Evolutionary conservation across 2,113 vertebrate genomes (phyloP), one percentile per base, ranked within the genome.

Genomic region (Takifugu flavidus): DNA sequence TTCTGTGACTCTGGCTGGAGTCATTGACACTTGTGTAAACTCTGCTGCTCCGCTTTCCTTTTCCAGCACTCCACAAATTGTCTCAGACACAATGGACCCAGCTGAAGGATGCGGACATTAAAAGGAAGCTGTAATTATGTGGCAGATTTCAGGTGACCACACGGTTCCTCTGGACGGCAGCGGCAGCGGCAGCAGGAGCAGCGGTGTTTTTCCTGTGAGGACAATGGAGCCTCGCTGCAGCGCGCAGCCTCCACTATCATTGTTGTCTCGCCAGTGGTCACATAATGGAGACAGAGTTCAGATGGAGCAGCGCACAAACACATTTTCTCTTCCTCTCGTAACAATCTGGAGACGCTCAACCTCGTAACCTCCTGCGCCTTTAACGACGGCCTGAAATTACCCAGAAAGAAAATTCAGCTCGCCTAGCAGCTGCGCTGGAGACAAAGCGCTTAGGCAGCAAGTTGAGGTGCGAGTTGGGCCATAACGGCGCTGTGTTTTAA

Each of bases 361-460:
- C 71, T 71, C 76, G 70, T 68, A 65, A 65, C 66, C 64, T 71
- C 53, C 5, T 46, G 62, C 49, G 70, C 56, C 46, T 66, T 4
- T 5, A 67, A 73, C 72, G 70, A 77, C 51, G 51, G 6, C 49
- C 62, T 53, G 63, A 67, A 76, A 74, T 82, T 53, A 62, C 60
- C 6, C 20, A 20, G 8, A 39, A 39, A 10, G 11, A 39, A 39
- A 39, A 72, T 59, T 72, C 58, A 31, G 45, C 65, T 73, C 57
- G 52, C 54, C 61, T 26, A 42, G 67, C 78, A 72, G 77, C 79
- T 72, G 79, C 47, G 61, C 70, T 79, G 39, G 34, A 72, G 74
- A 47, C 72, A 72, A 86, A 84, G 58, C 60, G 78, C 79, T 82
- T 68, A 74, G 65, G 67, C 86, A 80, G 84, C 72, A 80, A 68